Evolutionary conservation across 2,113 vertebrate species (phyloP).

Genomic region (Syngnathus scovelli): DNA sequence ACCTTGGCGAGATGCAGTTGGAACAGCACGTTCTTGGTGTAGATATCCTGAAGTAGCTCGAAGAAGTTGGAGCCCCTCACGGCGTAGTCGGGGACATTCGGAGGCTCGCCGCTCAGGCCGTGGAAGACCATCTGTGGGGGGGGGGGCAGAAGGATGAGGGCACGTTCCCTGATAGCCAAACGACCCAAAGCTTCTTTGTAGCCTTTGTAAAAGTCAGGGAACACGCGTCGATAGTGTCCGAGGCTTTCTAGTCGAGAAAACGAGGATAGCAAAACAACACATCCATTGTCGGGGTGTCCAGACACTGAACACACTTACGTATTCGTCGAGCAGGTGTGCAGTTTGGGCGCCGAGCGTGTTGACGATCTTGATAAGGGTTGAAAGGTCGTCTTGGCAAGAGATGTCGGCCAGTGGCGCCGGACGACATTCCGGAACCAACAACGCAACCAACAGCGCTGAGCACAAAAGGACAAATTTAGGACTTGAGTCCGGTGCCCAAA

Average conservation of each 20-base stretch:
- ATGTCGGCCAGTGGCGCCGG: neutral
- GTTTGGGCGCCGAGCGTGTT: fast-evolving
- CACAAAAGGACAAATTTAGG: neutral
- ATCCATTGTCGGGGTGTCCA: no score
- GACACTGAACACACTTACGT: slow-evolving; percentile 46
- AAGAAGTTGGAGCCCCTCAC: neutral
- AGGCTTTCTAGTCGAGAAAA: no score
- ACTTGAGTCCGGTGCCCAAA: no score
- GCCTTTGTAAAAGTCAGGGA: no score
- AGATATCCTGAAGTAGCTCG: slow-evolving; percentile 44
- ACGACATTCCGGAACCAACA: slow-evolving; percentile 14
- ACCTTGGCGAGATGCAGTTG: slow-evolving; percentile 5
- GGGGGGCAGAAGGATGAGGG: neutral
- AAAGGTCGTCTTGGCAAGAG: fast-evolving
- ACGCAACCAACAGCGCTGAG: slow-evolving; percentile 22
- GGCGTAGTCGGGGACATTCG: neutral
- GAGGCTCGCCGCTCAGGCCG: fast-evolving
- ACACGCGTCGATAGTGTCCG: no score
- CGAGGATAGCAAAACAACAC: no score
- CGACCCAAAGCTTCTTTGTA: no score
- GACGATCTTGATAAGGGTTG: fast-evolving
- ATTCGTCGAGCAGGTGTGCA: fast-evolving
- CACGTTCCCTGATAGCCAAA: no score
- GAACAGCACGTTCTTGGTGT: slow-evolving; percentile 15
- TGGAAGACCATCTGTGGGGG: fast-evolving